Evolutionary conservation across 37 sponge, comb jelly and placozoan species (phyloP), one percentile per base, ranked within the genome.

Genomic region (Chondrosia reniformis): DNA sequence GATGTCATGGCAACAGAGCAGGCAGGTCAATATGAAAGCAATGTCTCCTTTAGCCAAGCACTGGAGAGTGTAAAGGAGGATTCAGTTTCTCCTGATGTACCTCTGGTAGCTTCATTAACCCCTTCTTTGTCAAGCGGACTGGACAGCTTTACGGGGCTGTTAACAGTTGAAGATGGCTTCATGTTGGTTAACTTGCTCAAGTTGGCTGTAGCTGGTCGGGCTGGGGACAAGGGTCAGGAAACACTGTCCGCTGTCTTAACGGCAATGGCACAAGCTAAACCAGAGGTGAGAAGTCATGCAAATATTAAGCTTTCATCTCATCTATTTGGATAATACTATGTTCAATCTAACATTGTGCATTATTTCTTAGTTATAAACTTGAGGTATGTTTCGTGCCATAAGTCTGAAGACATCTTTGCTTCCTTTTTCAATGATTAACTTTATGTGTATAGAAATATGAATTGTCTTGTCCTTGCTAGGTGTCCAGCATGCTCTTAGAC

Each of bases 111-210:
- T n/a, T n/a, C n/a, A n/a, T n/a, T n/a, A n/a, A n/a, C n/a, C n/a
- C n/a, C 24, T 13, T 22, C 56, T 25, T 38, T 74, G 6, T 65
- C 76, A 19, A 61, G 65, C 63, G 77, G 66, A 4, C 39, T 90
- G 80, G 83, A 87, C 40, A 69, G 77, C 25, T 91, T 92, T 67
- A 85, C 85, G 10, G 46, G 52, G n/a, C 65, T 88, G 41, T 73
- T 97, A 83, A 85, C 85, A n/a, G 87, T 80, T 22, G 94, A 84
- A 57, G 92, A 94, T 81, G 89, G 89, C 6, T 72, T 92, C 22
- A 83, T 91, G 37, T 74, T 97, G 83, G 93, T 97, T 57, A 92
- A 94, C 81, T 74, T 97, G 77, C 86, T 97, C 38, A 97, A 94
- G 67, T 87, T 97, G 32, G 97, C 97, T 57, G 97, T 94, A 32